Evolutionary conservation across 1,140 invertebrate species (phyloP).

Genomic region (roundworm (Caenorhabditis elegans)): DNA sequence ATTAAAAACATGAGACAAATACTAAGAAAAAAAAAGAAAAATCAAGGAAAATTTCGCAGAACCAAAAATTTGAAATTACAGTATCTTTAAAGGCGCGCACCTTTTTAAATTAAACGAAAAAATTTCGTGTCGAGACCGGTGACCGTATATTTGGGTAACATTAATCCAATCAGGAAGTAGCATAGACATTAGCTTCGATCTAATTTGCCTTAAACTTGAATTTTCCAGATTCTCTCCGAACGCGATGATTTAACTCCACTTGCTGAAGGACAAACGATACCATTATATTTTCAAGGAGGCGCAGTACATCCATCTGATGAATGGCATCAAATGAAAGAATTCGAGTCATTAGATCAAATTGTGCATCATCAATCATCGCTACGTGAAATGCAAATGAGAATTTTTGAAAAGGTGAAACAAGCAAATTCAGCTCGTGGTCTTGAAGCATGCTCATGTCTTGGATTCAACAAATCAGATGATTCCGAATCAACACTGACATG

Average conservation of each 20-base stretch:
- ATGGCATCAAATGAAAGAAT: constrained; percentile 33
- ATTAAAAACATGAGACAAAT: no score
- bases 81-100: no score
- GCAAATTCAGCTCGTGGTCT: neutral
- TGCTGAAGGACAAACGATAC: constrained; percentile 33
- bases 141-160: no score
- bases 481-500: neutral
- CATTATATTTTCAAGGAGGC: neutral
- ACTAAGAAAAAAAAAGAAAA: no score
- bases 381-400: constrained; percentile 11
- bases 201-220: neutral
- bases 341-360: neutral
- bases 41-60: no score
- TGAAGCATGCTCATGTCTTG: neutral
- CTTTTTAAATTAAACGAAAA: no score
- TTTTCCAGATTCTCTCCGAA: constrained; percentile 42
- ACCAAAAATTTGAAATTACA: no score
- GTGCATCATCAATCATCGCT: constrained; percentile 12
- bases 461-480: neutral
- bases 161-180: no score
- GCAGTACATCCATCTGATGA: neutral
- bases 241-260: constrained; percentile 34
- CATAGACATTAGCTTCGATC: no score
- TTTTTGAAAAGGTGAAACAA: neutral
- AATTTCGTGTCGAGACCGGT: no score